These are phyloP conservation scores for Holacanthus passer DNA, from an alignment of 2,113 vertebrate genomes.

Conservation along the genomic window DNA sequence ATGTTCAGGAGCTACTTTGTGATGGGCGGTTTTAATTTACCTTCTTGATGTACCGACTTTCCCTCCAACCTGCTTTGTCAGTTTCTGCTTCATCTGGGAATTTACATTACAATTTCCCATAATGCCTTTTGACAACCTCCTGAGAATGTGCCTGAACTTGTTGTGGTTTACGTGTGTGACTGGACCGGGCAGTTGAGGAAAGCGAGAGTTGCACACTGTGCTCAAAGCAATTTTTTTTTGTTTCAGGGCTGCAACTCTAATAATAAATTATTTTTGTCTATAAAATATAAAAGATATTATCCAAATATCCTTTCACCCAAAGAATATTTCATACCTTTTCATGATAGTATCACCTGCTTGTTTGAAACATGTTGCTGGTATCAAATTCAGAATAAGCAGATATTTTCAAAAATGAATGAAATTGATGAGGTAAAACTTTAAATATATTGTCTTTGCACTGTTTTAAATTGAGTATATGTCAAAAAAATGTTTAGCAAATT, in stretches of 20 bases:
- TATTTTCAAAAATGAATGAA: no score
- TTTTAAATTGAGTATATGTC: no score
- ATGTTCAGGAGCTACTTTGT: background rate
- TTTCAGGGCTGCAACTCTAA: background rate
- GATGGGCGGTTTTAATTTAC: slow-evolving; percentile 25
- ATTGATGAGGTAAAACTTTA: no score
- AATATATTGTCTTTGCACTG: no score
- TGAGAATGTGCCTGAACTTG: background rate
- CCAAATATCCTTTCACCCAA: no score
- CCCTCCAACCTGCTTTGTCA: background rate
- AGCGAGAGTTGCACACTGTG: background rate
- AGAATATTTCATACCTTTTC: no score
- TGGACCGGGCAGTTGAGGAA: background rate
- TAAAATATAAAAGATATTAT: no score
- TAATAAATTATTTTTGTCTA: background rate
- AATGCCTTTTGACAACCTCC: background rate
- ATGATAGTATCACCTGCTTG: no score
- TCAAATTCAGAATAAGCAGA: no score
- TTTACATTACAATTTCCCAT: background rate
- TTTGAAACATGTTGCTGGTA: no score
- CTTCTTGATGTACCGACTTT: background rate
- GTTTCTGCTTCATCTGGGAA: background rate
- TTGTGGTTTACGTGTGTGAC: background rate
- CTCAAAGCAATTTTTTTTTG: background rate
- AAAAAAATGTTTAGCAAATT: no score